phyloP scores from a whole-genome alignment of 2,113 vertebrate genomes.

The Myiagra hebetior region DNA sequence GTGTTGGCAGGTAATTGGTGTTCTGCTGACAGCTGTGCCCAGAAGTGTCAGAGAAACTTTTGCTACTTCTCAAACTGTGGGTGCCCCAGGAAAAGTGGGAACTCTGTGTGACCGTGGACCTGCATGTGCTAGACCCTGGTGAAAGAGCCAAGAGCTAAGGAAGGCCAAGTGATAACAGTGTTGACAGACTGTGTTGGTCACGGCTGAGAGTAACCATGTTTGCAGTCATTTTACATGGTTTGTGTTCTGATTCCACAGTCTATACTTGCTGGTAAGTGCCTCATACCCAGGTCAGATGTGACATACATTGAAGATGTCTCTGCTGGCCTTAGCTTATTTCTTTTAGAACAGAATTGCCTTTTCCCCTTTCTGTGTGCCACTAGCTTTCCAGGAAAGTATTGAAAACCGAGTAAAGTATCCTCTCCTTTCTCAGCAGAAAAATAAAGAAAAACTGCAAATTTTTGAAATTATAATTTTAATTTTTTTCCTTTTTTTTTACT shows the following conservation, averaged over 20 bases:
- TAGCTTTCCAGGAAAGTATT: background rate
- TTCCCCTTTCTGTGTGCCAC: background rate
- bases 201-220: background rate
- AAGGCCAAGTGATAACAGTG: background rate
- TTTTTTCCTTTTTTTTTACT: background rate
- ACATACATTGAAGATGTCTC: background rate
- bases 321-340: background rate
- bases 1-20: accelerated
- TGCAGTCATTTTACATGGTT: background rate
- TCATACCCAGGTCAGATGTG: background rate
- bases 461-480: background rate
- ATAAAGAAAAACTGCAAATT: background rate
- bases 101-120: background rate
- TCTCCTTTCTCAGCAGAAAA: background rate
- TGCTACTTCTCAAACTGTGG: background rate
- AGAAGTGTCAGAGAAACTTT: background rate
- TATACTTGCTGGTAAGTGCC: background rate
- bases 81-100: background rate
- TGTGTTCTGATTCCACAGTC: background rate
- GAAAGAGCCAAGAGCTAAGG: background rate
- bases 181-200: background rate
- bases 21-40: background rate
- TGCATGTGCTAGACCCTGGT: background rate
- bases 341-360: background rate
- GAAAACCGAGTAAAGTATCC: background rate